Evolutionary conservation across 2,797 vertebrate genomes (phyloP).

Genomic region (Garrulus glandarius): DNA sequence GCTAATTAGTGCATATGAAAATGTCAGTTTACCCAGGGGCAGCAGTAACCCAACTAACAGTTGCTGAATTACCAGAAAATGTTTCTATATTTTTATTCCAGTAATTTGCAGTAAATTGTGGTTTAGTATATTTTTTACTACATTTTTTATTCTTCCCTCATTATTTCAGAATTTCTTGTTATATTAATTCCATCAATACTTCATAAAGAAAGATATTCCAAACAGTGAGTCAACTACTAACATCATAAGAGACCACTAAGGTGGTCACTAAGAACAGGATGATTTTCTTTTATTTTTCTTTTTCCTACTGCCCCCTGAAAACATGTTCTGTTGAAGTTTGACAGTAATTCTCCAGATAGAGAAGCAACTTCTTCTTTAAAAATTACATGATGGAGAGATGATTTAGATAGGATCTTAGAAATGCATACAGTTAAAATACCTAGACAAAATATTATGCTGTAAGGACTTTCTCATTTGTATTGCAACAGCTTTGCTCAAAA

Average conservation of each 20-base stretch:
- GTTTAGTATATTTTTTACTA: background rate
- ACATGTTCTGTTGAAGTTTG: background rate
- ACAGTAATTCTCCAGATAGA: background rate
- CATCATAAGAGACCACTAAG: background rate
- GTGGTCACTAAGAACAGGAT: background rate
- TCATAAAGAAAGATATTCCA: background rate
- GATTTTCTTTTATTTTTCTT: background rate
- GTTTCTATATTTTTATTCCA: background rate
- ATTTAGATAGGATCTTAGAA: background rate
- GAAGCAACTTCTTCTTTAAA: background rate
- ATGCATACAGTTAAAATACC: background rate
- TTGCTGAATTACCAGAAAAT: conserved; percentile 36
- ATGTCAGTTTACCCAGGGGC: conserved; percentile 60
- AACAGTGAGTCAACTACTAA: background rate
- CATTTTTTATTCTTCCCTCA: background rate
- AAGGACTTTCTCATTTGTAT: background rate
- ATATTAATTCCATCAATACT: background rate
- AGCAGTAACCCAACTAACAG: conserved; percentile 4
- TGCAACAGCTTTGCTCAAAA: background rate
- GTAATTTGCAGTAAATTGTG: background rate
- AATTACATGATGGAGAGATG: background rate
- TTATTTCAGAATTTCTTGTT: background rate
- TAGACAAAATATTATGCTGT: background rate
- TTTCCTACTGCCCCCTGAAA: background rate
- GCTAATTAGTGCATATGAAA: conserved; percentile 66